Evolutionary conservation across 1,140 invertebrate genomes (phyloP), one percentile per base, ranked within the genome.

Genomic region (Campoletis sonorensis): DNA sequence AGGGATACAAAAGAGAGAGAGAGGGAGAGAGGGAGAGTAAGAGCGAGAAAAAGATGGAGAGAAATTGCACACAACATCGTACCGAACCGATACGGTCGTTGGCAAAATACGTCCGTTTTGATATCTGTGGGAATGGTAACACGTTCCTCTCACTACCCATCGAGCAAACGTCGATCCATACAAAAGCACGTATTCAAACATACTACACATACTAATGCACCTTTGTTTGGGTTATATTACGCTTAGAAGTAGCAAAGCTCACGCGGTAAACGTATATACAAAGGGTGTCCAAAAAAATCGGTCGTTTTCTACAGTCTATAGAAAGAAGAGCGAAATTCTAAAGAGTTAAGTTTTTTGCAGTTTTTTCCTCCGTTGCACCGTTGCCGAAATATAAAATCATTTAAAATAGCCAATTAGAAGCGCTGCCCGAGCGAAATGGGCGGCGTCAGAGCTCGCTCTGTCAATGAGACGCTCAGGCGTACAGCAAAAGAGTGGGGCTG

Each of bases 41-140:
- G 4, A 54, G 16, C 54, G 54, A 7, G 30, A 33, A 33, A 33
- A 45, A 45, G 40, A 13, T 45, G 40, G 40, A 45, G 40, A 45
- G 40, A 45, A 45, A 45, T 11, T 8, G 40, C 40, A 40, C 71
- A 49, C 37, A 58, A n/a, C 45, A n/a, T 27, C 72, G 72, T 26
- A 27, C 18, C 27, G 49, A 30, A 40, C 73, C 27, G 73, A 77
- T 77, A 77, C 58, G 51, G 27, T 61, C 51, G 49, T 33, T 61
- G 51, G 73, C 73, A 77, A 77, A 77, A 77, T 77, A 77, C 83
- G 83, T 84, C 82, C 49, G 84, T 68, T 84, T 88, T 87, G 87
- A 88, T 88, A 88, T 87, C 85, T 85, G 88, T 88, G 88, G 84
- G 86, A 88, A 89, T 82, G 64, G 40, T 72, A 81, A 70, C 87